A percentile compares a stretch with the other conserved stretches of the same genome.
Evolutionary conservation across 2,888 invertebrate species (phyloP).

Genomic region (Caenorhabditis becei): DNA sequence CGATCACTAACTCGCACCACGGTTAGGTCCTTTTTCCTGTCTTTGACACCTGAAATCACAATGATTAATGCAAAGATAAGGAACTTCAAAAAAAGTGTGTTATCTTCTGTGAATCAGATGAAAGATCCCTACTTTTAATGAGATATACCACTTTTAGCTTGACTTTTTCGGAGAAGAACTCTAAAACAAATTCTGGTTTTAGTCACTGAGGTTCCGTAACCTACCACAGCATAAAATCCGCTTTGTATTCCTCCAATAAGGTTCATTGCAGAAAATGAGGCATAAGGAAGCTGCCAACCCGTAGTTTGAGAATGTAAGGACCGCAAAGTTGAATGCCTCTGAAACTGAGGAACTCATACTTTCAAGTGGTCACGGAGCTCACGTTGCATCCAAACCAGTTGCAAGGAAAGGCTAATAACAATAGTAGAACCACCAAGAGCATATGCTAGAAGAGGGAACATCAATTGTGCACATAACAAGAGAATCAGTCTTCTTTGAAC

Average conservation of each 20-base stretch:
- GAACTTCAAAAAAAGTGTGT: too few relatives aligned
- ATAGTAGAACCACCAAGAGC: slow-evolving; percentile 46
- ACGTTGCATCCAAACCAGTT: slow-evolving; percentile 45
- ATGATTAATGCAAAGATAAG: too few relatives aligned
- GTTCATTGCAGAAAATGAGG: slow-evolving; percentile 40
- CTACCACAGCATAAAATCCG: slow-evolving; percentile 28
- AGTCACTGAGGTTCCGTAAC: background rate
- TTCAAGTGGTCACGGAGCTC: background rate
- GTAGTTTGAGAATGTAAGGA: slow-evolving; percentile 44
- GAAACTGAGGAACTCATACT: too few relatives aligned
- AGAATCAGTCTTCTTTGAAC: slow-evolving; percentile 33
- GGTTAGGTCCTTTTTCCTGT: slow-evolving; percentile 15
- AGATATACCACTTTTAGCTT: background rate
- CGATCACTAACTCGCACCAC: slow-evolving; percentile 32
- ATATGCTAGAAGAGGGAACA: slow-evolving; percentile 39
- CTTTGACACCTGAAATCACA: slow-evolving; percentile 18
- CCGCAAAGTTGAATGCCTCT: slow-evolving; percentile 45
- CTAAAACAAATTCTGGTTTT: slow-evolving; percentile 4
- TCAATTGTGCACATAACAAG: slow-evolving; percentile 35
- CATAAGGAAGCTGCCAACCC: slow-evolving; percentile 41
- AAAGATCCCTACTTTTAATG: slow-evolving; percentile 5
- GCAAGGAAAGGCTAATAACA: slow-evolving; percentile 32
- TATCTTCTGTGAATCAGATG: background rate
- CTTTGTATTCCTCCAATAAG: slow-evolving; percentile 41
- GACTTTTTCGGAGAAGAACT: slow-evolving; percentile 14